A percentile compares a stretch with the other conserved stretches of the same genome.
Conservation (phyloP, 1,140 invertebrate species). For the Diachasma alloeum region DNA sequence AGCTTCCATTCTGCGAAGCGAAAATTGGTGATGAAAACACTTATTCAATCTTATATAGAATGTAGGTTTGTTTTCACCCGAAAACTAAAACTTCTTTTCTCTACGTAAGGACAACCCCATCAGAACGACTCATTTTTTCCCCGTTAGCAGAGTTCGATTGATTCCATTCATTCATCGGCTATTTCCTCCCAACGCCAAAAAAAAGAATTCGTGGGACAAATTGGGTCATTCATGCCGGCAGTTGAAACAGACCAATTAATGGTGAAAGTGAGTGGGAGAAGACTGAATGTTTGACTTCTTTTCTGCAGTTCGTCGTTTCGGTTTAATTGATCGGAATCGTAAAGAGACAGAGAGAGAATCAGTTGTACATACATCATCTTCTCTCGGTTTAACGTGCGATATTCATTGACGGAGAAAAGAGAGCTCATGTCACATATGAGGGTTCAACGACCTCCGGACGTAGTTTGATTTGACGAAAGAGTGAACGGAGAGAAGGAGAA, state of each 20-base stretch:
- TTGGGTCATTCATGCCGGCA: background rate
- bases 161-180: background rate
- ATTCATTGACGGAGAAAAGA: constrained; percentile 44
- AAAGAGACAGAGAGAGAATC: constrained; percentile 17
- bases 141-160: background rate
- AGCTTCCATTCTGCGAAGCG: no score
- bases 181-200: background rate
- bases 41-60: no score
- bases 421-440: constrained; percentile 29
- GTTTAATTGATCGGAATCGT: constrained; percentile 25
- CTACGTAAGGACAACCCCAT: no score
- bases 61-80: no score
- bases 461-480: constrained; percentile 27
- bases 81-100: no score
- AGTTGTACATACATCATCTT: constrained; percentile 14
- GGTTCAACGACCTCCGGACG: constrained; percentile 47
- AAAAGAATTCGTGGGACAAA: background rate
- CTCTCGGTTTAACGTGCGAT: constrained; percentile 36
- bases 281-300: constrained; percentile 7
- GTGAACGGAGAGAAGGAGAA: background rate
- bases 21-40: no score
- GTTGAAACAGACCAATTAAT: constrained; percentile 1
- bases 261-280: constrained; percentile 18
- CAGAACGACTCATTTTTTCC: no score
- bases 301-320: constrained; percentile 4